Conservation (phyloP, 2,113 vertebrate genomes). For the Hippotragus niger region DNA sequence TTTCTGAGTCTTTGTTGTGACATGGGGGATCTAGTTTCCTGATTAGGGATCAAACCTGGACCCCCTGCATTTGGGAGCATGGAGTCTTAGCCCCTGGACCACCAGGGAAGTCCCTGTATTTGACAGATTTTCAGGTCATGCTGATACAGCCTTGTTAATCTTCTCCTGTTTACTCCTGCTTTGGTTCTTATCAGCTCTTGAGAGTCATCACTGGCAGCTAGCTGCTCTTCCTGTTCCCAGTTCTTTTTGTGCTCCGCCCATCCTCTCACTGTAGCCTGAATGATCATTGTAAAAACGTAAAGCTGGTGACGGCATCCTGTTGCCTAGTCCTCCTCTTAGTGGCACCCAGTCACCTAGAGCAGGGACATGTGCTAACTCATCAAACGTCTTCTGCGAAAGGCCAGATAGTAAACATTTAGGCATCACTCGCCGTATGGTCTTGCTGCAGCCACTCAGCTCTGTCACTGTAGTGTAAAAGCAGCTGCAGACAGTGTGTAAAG, state of each 20-base stretch:
- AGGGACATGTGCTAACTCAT: background rate
- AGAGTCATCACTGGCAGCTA: background rate
- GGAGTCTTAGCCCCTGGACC: background rate
- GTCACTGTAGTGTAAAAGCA: background rate
- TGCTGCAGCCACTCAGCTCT: background rate
- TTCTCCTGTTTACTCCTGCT: background rate
- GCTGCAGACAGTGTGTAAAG: background rate
- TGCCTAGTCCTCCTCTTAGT: background rate
- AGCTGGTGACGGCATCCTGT: background rate
- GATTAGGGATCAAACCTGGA: no score
- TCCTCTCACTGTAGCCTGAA: background rate
- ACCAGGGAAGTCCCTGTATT: background rate
- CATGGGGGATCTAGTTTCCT: no score
- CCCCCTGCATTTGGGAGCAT: background rate
- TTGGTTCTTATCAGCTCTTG: background rate
- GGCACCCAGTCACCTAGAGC: background rate
- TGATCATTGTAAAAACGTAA: background rate
- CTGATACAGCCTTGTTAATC: background rate
- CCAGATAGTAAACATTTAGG: background rate
- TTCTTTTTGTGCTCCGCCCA: background rate
- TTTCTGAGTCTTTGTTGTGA: no score
- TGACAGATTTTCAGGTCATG: background rate
- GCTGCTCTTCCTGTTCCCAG: background rate
- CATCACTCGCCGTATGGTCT: background rate
- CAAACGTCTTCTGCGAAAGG: background rate